Evolutionary conservation across 2,113 vertebrate genomes (phyloP), one percentile per base, ranked within the genome.

Genomic region (Bufo bufo): DNA sequence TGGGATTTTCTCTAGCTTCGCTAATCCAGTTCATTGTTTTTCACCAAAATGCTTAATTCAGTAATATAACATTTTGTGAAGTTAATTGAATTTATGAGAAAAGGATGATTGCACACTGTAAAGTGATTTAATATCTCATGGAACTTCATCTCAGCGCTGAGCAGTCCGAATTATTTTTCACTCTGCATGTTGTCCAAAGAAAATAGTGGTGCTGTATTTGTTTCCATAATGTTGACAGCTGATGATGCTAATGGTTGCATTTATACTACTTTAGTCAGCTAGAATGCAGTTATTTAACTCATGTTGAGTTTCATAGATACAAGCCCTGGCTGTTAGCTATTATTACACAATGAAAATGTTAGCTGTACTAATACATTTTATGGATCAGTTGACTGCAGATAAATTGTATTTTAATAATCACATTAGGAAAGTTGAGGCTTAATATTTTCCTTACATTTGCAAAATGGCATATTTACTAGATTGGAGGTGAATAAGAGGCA

Each of bases 131-230:
- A 84, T 84, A 72, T 63, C 63, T 84, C 33, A 12, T 84, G 82
- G 82, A 84, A 72, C 82, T 72, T 84, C 5, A 66, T 72, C 50
- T 72, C 65, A 72, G 66, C 50, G 82, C 82, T 72, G 82, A 84
- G 82, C 82, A 84, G 82, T 84, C 82, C 58, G 66, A 72, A 72
- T 84, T 84, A 84, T 72, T 84, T 84, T 72, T 72, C 33, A 84
- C 50, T 54, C 50, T 54, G 49, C 66, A 7, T 52, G n/a, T 72
- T 56, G 65, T 84, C 82, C 82, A 84, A 84, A 84, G 65, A 84
- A 84, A 84, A 84, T 74, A 72, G 33, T 72, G 49, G 82, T 54
- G 13, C 50, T 74, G 82, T 43, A 74, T 84, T 84, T 84, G 82
- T 84, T 84, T 84, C 82, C 65, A 84, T 84, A 84, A 84, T 84